Evolutionary conservation across 2,888 invertebrate genomes (phyloP).

Genomic region (Campoplex capitator): DNA sequence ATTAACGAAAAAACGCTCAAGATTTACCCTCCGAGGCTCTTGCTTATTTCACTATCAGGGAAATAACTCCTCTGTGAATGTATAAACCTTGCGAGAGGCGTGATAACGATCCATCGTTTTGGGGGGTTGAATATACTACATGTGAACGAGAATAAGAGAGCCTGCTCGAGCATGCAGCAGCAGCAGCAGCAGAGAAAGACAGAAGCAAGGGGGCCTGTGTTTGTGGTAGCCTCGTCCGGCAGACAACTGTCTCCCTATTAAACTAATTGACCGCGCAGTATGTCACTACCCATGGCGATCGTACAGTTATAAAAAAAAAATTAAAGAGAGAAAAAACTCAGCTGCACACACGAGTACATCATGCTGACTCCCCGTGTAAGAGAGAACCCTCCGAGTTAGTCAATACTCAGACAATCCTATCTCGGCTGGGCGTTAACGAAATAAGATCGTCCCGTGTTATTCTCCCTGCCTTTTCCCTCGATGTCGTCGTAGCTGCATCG

Average conservation of each 20-base stretch:
- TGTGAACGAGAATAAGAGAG: slow-evolving; percentile 17
- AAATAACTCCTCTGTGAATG: slow-evolving; percentile 19
- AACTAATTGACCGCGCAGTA: slow-evolving; percentile 84
- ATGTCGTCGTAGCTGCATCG: slow-evolving; percentile 64
- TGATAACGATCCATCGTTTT: slow-evolving; percentile 62
- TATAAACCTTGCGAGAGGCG: slow-evolving; percentile 70
- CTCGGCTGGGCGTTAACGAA: neutral
- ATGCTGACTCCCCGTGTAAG: slow-evolving; percentile 1
- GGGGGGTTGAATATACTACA: neutral
- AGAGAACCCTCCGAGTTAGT: slow-evolving; percentile 38
- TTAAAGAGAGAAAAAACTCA: neutral
- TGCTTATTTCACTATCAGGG: slow-evolving; percentile 30
- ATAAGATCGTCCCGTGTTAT: slow-evolving; percentile 1
- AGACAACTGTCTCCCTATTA: slow-evolving; percentile 84
- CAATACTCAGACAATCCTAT: slow-evolving; percentile 24
- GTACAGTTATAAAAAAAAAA: slow-evolving; percentile 68
- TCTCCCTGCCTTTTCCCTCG: slow-evolving; percentile 32
- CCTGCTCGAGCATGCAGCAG: neutral
- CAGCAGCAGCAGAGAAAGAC: neutral
- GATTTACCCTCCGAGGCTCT: slow-evolving; percentile 57
- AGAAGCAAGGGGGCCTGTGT: slow-evolving; percentile 25
- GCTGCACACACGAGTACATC: slow-evolving; percentile 61
- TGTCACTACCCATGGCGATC: slow-evolving; percentile 78
- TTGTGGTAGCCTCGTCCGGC: slow-evolving; percentile 70
- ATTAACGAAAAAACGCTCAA: slow-evolving; percentile 29